Evolutionary conservation across 2,797 vertebrate genomes (phyloP), one percentile per base, ranked within the genome.

Genomic region (Tokudaia tokunoshimensis): DNA sequence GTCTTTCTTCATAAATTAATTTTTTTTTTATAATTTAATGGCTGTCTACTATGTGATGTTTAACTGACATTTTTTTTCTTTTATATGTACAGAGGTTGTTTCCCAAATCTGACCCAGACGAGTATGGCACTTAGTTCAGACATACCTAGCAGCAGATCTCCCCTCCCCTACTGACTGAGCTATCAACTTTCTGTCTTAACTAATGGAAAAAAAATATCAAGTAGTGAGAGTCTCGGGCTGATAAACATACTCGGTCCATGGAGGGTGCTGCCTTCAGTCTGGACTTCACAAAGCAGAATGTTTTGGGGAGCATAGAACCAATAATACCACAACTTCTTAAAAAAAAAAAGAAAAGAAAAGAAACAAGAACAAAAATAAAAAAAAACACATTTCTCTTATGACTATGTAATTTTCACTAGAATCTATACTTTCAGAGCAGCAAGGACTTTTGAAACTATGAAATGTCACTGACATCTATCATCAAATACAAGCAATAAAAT

Each of bases 1-100:
- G 98, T 99, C 99, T 99, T 99, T 99, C 99, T 99, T 99, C 99
- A 99, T 99, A 99, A 99, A 99, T 99, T 99, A 99, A 99, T 99
- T 99, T 99, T 99, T 99, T 76, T 99, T 86, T 99, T 99, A 99
- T 99, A 99, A 99, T 99, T 99, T 99, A 99, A 99, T 99, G 99
- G 99, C 99, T 99, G 99, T 99, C 99, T 99, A 98, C 98, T 99
- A 99, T 99, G 99, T 99, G 99, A 99, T 99, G 99, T 99, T 99
- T 99, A 99, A 98, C 98, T 99, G 99, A 99, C 99, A 61, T 99
- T 98, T 87, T 97, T 99, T 89, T 80, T 83, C 99, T 55, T 72
- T 72, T 41, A 99, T 99, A 99, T 98, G 99, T 99, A 99, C 99
- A 99, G 99, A 99, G 98, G 99, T 99, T 99, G 98, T 99, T 99